Conservation (phyloP, 2,113 vertebrate species). For the Lethenteron reissneri region DNA sequence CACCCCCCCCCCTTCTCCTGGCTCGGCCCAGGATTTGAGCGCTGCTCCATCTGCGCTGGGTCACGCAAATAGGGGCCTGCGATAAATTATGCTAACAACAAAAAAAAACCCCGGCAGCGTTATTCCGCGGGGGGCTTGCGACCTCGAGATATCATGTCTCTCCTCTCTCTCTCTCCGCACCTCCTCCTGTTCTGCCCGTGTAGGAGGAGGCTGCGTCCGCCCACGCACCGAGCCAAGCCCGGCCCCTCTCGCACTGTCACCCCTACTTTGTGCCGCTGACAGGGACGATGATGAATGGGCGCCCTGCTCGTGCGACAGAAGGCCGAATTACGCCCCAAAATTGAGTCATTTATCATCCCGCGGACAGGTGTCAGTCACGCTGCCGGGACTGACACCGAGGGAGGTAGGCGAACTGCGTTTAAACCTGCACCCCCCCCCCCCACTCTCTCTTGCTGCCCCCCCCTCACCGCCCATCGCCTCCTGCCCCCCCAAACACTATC, state of each 20-base stretch:
- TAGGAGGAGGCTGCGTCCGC: neutral
- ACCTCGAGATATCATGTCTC: no score
- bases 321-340: slow-evolving; percentile 6
- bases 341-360: slow-evolving; percentile 7
- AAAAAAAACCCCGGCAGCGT: no score
- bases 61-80: no score
- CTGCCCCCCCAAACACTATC: neutral
- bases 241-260: slow-evolving; percentile 3
- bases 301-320: slow-evolving; percentile 1
- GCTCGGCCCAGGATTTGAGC: no score
- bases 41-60: no score
- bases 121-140: no score
- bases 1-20: no score
- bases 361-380: slow-evolving; percentile 6
- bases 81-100: no score
- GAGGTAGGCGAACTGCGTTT: neutral
- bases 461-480: neutral
- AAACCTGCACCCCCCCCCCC: neutral
- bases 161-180: neutral
- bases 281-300: slow-evolving; percentile 7
- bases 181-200: neutral
- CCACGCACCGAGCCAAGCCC: neutral
- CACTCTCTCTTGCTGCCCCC: neutral
- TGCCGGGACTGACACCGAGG: no score
- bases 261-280: slow-evolving; percentile 6